phyloP scores from a whole-genome alignment of 2,888 invertebrate genomes.

The Drosophila demipolita region DNA sequence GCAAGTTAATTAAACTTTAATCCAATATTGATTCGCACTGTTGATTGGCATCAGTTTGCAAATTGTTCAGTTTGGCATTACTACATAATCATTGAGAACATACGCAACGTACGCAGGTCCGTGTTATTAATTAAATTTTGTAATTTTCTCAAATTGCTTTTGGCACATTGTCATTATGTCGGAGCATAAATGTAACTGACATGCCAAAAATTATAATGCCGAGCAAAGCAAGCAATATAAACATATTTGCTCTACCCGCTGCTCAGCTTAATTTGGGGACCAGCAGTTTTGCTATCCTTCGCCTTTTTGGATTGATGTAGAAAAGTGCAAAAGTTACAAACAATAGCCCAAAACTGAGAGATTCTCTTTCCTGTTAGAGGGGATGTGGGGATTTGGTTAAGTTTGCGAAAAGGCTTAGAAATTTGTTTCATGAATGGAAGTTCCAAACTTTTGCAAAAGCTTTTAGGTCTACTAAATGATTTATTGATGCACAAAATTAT shows the following conservation, averaged over 20 bases:
- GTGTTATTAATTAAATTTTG: slow-evolving; percentile 20
- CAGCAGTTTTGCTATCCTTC: slow-evolving; percentile 7
- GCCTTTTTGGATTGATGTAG: slow-evolving; percentile 36
- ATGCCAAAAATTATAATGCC: slow-evolving; percentile 42
- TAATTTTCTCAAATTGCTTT: slow-evolving; percentile 6
- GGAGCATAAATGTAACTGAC: slow-evolving; percentile 22
- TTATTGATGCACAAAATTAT: background rate
- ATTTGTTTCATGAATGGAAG: slow-evolving; percentile 18
- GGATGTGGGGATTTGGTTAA: background rate
- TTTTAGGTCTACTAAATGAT: slow-evolving; percentile 21
- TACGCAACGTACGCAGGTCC: background rate
- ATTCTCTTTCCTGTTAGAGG: slow-evolving; percentile 18
- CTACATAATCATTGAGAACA: background rate
- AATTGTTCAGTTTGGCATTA: slow-evolving; percentile 16
- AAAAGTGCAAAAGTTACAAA: slow-evolving; percentile 47
- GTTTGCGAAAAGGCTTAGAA: slow-evolving; percentile 21
- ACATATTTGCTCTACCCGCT: slow-evolving; percentile 6
- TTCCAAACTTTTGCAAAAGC: slow-evolving; percentile 4
- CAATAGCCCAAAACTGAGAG: slow-evolving; percentile 33
- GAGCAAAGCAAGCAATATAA: slow-evolving; percentile 36
- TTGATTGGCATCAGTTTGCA: slow-evolving; percentile 17
- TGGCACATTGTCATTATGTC: slow-evolving; percentile 24
- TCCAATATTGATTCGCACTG: background rate
- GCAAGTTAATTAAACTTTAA: slow-evolving; percentile 29
- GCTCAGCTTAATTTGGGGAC: slow-evolving; percentile 20